These are phyloP conservation scores for Ceramica pisi DNA, from an alignment of 2,888 invertebrate genomes.

Conservation along the genomic window DNA sequence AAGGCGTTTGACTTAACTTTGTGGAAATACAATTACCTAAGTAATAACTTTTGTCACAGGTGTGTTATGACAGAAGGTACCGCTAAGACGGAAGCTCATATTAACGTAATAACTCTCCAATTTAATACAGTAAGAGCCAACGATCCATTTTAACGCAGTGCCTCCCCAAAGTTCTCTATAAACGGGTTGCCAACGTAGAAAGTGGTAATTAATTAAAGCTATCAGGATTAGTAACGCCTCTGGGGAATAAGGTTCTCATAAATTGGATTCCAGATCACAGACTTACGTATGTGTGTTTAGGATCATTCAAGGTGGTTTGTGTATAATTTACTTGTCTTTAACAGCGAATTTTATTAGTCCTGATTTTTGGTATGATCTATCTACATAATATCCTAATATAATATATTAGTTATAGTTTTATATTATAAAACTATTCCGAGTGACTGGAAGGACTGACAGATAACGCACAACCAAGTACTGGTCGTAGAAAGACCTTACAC, in stretches of 20 bases:
- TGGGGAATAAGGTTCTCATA: conserved; percentile 42
- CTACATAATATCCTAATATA: too few species aligned
- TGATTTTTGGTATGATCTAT: neutral
- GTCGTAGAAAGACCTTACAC: too few species aligned
- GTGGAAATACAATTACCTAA: neutral
- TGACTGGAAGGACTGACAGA: too few species aligned
- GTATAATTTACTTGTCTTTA: neutral
- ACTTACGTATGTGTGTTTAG: conserved; percentile 12
- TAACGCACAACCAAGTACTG: too few species aligned
- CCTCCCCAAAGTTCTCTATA: conserved; percentile 2
- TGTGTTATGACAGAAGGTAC: neutral
- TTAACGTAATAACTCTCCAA: conserved; percentile 17
- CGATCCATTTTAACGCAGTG: conserved; percentile 1
- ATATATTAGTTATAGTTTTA: too few species aligned
- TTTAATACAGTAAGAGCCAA: conserved; percentile 22
- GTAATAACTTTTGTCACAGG: neutral
- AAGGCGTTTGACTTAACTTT: neutral
- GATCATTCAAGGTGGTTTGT: conserved; percentile 17
- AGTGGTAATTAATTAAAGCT: conserved; percentile 49
- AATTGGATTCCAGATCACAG: neutral
- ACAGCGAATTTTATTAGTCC: too few species aligned
- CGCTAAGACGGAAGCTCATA: conserved; percentile 6
- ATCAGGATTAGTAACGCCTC: conserved; percentile 22
- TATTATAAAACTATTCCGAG: too few species aligned
- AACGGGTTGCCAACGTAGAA: conserved; percentile 36